Evolutionary conservation across 1,140 invertebrate species (phyloP).

Genomic region (Wiebesia pumilae): DNA sequence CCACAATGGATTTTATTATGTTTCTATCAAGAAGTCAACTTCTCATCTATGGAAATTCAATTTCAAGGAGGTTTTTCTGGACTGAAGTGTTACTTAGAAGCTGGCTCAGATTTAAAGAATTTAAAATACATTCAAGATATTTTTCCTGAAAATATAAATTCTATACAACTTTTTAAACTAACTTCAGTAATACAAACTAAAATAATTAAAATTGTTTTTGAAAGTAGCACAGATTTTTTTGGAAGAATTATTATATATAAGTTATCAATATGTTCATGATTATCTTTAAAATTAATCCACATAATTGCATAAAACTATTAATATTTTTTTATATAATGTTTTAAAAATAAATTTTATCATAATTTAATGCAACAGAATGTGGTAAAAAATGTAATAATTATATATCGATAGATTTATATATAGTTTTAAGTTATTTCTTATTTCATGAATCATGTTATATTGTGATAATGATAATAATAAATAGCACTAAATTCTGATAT

Average conservation of each 20-base stretch:
- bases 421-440: too few relatives aligned
- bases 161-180: conserved; percentile 74
- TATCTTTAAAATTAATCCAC: too few relatives aligned
- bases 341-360: too few relatives aligned
- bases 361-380: too few relatives aligned
- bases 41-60: conserved; percentile 75
- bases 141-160: conserved; percentile 79
- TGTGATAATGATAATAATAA: too few relatives aligned
- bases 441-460: too few relatives aligned
- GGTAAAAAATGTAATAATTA: too few relatives aligned
- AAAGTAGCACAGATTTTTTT: conserved; percentile 75
- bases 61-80: conserved; percentile 83
- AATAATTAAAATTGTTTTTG: conserved; percentile 72
- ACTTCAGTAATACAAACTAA: conserved; percentile 59
- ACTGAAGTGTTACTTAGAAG: conserved; percentile 75
- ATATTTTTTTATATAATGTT: too few relatives aligned
- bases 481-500: too few relatives aligned
- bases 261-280: conserved; percentile 61
- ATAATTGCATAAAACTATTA: too few relatives aligned
- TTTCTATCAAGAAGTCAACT: conserved; percentile 67
- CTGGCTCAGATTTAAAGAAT: conserved; percentile 58
- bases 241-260: conserved; percentile 76
- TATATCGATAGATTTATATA: too few relatives aligned
- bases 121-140: conserved; percentile 69
- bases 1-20: conserved; percentile 78